phyloP scores from a whole-genome alignment of 2,888 invertebrate species.

The Synergus gifuensis region DNA sequence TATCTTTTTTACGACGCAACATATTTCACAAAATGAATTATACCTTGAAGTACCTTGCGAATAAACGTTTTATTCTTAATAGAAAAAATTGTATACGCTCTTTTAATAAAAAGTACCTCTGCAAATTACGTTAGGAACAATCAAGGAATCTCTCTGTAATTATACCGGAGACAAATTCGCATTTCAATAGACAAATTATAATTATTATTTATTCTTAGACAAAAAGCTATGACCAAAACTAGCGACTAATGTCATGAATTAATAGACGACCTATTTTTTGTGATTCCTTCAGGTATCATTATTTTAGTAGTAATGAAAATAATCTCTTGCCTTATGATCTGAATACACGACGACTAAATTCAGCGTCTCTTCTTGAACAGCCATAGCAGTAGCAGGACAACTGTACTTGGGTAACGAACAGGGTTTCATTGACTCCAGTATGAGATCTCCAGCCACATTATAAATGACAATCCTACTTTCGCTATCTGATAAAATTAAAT shows the following conservation, averaged over 20 bases:
- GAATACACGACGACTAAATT: constrained; percentile 86
- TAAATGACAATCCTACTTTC: constrained; percentile 85
- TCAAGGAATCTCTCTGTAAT: background rate
- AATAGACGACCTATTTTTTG: no score
- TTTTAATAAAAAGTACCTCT: background rate
- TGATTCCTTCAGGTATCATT: no score
- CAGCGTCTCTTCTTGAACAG: constrained; percentile 81
- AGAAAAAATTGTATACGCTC: background rate
- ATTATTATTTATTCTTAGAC: no score
- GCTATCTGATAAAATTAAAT: constrained; percentile 84
- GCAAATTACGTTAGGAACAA: background rate
- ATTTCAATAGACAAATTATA: background rate
- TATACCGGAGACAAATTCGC: background rate
- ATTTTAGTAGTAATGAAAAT: background rate
- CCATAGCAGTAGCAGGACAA: constrained; percentile 86
- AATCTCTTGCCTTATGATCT: constrained; percentile 84
- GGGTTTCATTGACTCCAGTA: constrained; percentile 57
- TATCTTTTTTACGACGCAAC: constrained; percentile 49
- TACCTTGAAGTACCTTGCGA: background rate
- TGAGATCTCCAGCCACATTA: constrained; percentile 70
- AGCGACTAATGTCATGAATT: no score
- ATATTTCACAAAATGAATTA: constrained; percentile 34
- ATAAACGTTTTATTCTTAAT: background rate
- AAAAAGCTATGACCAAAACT: no score
- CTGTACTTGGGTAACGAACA: constrained; percentile 85